Conservation (phyloP, 1,140 invertebrate genomes). For the Monochamus saltuarius region DNA sequence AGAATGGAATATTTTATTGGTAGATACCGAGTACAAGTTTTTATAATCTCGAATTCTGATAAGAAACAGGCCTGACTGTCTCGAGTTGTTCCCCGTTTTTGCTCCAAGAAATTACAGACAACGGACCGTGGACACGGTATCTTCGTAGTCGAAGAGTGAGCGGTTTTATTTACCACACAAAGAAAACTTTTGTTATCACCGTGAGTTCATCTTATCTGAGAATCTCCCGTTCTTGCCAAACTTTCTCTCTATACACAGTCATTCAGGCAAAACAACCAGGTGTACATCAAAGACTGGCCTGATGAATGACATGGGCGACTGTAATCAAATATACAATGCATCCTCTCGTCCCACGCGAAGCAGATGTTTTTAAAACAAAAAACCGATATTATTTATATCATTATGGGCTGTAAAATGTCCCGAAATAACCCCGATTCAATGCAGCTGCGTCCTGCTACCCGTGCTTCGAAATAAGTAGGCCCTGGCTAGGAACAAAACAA, state of each 20-base stretch:
- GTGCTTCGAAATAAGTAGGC: constrained; percentile 1
- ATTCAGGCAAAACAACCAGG: constrained; percentile 23
- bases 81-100: background rate
- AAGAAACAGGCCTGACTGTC: background rate
- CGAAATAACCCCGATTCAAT: constrained; percentile 27
- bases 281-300: constrained; percentile 8
- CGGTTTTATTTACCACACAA: constrained; percentile 20
- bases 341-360: constrained; percentile 34
- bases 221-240: constrained; percentile 41
- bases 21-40: too few species aligned
- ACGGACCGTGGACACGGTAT: too few species aligned
- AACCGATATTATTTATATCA: constrained; percentile 35
- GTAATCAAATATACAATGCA: constrained; percentile 36
- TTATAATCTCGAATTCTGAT: background rate
- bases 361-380: constrained; percentile 44
- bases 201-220: constrained; percentile 38
- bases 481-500: constrained; percentile 4
- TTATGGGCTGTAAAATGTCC: constrained; percentile 23
- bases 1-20: too few species aligned
- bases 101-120: too few species aligned
- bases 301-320: constrained; percentile 29
- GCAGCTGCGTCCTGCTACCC: constrained; percentile 26
- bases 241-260: constrained; percentile 38
- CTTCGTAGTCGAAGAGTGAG: background rate
- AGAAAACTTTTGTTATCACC: constrained; percentile 38